Base-by-base conservation (phyloP, 1,140 invertebrate genomes). In the Galendromus occidentalis region DNA sequence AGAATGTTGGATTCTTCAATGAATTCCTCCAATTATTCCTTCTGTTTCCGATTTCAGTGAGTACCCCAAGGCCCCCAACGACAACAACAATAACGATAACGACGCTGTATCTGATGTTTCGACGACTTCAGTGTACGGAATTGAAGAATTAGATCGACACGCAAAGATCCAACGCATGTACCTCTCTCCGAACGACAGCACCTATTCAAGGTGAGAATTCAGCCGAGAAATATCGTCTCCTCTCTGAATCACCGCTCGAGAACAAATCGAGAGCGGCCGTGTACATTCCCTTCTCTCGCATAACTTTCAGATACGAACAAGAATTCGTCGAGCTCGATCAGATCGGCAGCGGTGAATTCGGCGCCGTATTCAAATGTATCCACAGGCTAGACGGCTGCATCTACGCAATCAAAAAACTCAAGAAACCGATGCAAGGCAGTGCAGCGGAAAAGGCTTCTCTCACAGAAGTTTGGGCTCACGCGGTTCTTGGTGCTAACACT, bases 381-480 rank as follows among this genome's bases (percentile, higher is more conserved):
- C 89, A 94, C 77, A 80, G 88, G 59, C 76, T 94, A 25, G 90
- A 94, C 74, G 91, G 91, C 9, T 91, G 88, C 72, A 81, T 84
- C 18, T 94, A 94, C 76, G 91, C 91, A 0, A 82, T 94, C 20
- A 94, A 95, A 73, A 85, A 86, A 67, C 88, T 85, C 55, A 83
- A 84, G 44, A 85, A 83, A 70, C 86, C 86, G 4, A 82, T 89
- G 1, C 83, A 85, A 42, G 86, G 86, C 12, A 85, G 83, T 71
- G 79, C 80, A 0, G 84, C 84, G 69, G 86, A 88, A 79, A 82
- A 87, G 66, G 83, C 81, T 63, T 88, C 89, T 0, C 74, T 91
- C 65, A 93, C 88, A 72, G 90, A 94, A 77, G 89, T 93, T 0
- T 91, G 89, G 74, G 90, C 91, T 0, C 90, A 93, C 74, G 88